These are phyloP conservation scores for Drosophila baimaii DNA, from an alignment of 1,140 invertebrate species.

Conservation along the genomic window DNA sequence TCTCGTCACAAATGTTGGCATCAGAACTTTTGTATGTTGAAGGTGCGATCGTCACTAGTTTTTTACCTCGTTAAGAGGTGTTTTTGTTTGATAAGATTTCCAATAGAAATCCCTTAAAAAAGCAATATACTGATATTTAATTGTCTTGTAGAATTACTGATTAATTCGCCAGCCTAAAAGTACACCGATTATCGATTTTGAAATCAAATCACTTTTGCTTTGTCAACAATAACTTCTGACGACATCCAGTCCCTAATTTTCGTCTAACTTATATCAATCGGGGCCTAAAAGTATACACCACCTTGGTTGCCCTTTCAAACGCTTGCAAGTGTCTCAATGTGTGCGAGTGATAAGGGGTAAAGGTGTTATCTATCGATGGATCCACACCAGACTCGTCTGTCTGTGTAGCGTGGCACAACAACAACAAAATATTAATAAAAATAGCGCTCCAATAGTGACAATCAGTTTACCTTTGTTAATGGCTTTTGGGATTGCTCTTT, in stretches of 20 bases:
- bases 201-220: neutral
- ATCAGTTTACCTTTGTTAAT: slow-evolving; percentile 17
- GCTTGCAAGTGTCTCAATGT: neutral
- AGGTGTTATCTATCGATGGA: slow-evolving; percentile 27
- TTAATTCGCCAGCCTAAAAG: too few relatives aligned
- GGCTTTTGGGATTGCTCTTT: slow-evolving; percentile 9
- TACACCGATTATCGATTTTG: neutral
- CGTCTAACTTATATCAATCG: neutral
- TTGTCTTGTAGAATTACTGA: too few relatives aligned
- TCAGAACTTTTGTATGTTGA: too few relatives aligned
- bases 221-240: slow-evolving; percentile 6
- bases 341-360: slow-evolving; percentile 21
- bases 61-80: too few relatives aligned
- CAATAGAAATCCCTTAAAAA: too few relatives aligned
- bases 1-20: too few relatives aligned
- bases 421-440: neutral
- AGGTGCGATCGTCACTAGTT: too few relatives aligned
- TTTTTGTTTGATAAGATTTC: too few relatives aligned
- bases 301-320: neutral
- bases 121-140: too few relatives aligned
- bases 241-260: neutral
- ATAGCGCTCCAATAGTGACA: slow-evolving; percentile 4
- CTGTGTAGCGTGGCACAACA: neutral
- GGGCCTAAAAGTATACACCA: slow-evolving; percentile 38
- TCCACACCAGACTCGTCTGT: slow-evolving; percentile 17